Percentiles rank a stretch among this genome's conserved stretches.
phyloP scores from a whole-genome alignment of 2,113 vertebrate genomes.

The Neofelis nebulosa region DNA sequence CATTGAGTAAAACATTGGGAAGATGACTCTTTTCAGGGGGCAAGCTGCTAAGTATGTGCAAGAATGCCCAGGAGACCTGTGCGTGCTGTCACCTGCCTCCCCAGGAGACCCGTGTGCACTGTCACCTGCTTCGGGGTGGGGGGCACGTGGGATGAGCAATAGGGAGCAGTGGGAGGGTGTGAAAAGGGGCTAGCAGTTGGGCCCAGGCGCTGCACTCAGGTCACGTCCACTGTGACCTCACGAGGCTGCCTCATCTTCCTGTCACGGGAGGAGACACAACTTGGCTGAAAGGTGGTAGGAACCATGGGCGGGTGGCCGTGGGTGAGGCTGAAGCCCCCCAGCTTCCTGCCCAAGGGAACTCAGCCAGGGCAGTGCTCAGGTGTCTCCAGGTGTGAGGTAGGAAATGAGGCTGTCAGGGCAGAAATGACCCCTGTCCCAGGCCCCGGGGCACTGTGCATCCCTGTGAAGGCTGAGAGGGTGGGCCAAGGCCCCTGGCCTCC shows the following conservation, averaged over 20 bases:
- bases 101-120: background rate
- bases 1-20: background rate
- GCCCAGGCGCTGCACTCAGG: background rate
- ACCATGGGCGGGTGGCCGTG: accelerated
- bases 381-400: background rate
- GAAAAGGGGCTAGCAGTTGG: background rate
- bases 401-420: too few relatives aligned
- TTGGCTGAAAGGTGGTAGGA: background rate
- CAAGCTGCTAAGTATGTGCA: background rate
- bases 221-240: background rate
- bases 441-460: background rate
- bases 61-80: background rate
- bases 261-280: background rate
- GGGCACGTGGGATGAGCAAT: too few relatives aligned
- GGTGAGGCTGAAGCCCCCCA: background rate
- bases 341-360: background rate
- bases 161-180: too few relatives aligned
- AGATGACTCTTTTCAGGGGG: background rate
- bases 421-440: background rate
- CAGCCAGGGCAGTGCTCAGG: too few relatives aligned
- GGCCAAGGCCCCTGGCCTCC: background rate
- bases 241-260: background rate
- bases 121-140: background rate
- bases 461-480: accelerated
- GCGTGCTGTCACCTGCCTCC: background rate